Conservation (phyloP, 2,797 vertebrate species). For the Parotocinclus haroldoi region DNA sequence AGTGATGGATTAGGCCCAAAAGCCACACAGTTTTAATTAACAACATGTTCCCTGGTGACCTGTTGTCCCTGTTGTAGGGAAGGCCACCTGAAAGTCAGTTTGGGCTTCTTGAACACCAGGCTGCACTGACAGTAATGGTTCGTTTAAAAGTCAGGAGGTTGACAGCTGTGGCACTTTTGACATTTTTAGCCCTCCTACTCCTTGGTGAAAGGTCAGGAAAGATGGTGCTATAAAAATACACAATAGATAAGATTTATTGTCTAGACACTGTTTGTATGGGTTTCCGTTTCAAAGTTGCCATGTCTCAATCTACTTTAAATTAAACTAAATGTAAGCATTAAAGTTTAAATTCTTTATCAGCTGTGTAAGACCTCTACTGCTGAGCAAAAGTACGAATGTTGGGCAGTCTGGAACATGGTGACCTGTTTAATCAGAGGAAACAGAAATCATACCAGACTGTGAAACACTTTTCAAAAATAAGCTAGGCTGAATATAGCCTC, state of each 20-base stretch:
- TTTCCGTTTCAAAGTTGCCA: conserved; percentile 9
- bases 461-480: conserved; percentile 29
- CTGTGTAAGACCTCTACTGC: conserved; percentile 20
- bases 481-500: too few relatives aligned
- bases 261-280: not conserved
- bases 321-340: conserved; percentile 4
- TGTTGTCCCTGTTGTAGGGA: conserved; percentile 35
- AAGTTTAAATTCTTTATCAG: conserved; percentile 28
- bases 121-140: conserved; percentile 41
- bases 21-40: conserved; percentile 56
- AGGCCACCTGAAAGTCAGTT: conserved; percentile 31
- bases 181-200: conserved; percentile 41
- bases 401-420: conserved; percentile 17
- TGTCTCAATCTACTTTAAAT: not conserved
- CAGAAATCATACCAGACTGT: conserved; percentile 35
- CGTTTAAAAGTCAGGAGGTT: conserved; percentile 52
- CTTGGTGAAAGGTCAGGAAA: conserved; percentile 49
- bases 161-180: conserved; percentile 41
- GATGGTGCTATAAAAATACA: conserved; percentile 28
- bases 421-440: conserved; percentile 34
- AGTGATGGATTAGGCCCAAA: conserved; percentile 47
- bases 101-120: conserved; percentile 22
- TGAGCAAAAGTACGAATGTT: conserved; percentile 30
- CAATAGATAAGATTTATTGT: conserved; percentile 25
- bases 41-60: conserved; percentile 47